Base-by-base conservation (phyloP, 2,888 invertebrate genomes). In the Orthonevra nobilis region DNA sequence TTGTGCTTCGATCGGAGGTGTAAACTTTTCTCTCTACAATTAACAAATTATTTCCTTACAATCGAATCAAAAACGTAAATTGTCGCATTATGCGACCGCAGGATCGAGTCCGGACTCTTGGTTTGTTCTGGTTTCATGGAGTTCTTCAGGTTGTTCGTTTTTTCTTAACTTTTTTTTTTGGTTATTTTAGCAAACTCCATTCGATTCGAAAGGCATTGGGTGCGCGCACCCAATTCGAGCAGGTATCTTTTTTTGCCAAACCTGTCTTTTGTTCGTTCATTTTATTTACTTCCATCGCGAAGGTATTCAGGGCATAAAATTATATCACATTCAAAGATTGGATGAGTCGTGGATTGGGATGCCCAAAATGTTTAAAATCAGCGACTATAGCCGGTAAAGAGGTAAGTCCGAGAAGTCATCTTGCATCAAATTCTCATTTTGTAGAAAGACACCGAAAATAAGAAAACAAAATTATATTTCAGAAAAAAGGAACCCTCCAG, bases 1-100 rank as follows among this genome's bases (percentile, higher is more conserved):
- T 17, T n/a, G n/a, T n/a, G n/a, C 50, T 40, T 30, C 36, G 20
- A 19, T 38, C 14, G 7, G 48, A 66, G 56, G 79, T 73, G 79
- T 79, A 73, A 79, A 73, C 46, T 61, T 61, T 61, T 66, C 60
- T 48, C 54, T 50, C 54, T 58, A 69, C 81, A 81, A 81, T 81
- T 81, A 81, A 74, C 81, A 81, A 81, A 81, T 81, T 81, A 81
- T 81, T 81, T 74, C 74, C 66, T 61, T 73, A 56, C 61, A 46
- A 60, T 60, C 58, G 15, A 56, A 19, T 28, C 54, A 28, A 44
- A 36, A 60, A 60, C 15, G 36, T 56, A 54, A 63, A 72, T 63
- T 63, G 63, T 72, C 61, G 50, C 50, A 50, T 58, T 32, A 50
- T 44, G 44, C 34, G 34, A 46, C 9, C 23, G 12, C 36, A 52